Conservation (phyloP, 2,113 vertebrate genomes). For the Calonectris borealis region DNA sequence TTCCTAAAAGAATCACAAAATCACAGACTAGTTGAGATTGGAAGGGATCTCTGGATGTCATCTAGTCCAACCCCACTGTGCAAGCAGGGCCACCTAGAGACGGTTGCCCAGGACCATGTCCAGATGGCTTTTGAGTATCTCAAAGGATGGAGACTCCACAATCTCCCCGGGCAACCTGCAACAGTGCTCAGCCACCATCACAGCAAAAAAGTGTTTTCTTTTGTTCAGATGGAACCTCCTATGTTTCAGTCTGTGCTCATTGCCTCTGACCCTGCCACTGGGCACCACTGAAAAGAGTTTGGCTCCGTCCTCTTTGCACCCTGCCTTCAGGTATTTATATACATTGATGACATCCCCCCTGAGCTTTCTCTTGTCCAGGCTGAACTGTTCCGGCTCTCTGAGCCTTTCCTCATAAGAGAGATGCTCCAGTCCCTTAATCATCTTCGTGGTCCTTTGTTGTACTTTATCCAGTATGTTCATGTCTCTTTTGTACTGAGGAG, state of each 20-base stretch:
- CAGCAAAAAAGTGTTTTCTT: background rate
- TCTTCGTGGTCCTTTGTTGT: background rate
- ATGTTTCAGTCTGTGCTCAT: background rate
- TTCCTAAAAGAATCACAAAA: background rate
- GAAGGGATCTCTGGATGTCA: background rate
- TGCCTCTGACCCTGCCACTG: background rate
- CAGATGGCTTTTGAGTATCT: background rate
- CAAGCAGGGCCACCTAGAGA: background rate
- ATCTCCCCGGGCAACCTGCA: background rate
- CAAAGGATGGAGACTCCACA: background rate
- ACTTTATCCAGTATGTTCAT: background rate
- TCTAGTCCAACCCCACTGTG: fast-evolving
- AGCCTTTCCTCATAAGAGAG: background rate
- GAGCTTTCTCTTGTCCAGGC: background rate
- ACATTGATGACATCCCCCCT: background rate
- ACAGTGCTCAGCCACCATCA: background rate
- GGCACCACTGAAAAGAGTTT: background rate
- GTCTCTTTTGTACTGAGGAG: background rate
- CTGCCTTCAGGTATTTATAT: background rate
- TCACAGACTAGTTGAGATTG: background rate
- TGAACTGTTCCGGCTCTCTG: background rate
- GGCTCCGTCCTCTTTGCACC: background rate
- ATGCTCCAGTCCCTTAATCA: background rate
- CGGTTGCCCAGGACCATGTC: fast-evolving
- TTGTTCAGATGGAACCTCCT: background rate